These are phyloP conservation scores for Notothenia rossii DNA, from an alignment of 2,113 vertebrate species.

Conservation along the genomic window DNA sequence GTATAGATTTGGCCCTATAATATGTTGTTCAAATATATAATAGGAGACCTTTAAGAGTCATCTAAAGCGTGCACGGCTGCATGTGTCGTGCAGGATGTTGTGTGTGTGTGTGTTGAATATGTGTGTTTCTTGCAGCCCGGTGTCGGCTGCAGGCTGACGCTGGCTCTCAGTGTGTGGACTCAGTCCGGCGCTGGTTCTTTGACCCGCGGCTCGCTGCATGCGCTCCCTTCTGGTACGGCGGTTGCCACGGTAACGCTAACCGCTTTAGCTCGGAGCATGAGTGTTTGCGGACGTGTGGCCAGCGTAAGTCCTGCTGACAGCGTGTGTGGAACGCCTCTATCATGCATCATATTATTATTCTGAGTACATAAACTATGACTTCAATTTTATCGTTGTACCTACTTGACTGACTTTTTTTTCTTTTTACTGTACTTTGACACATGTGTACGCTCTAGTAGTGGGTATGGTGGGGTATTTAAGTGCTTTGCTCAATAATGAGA, in stretches of 20 bases:
- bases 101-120: constrained; percentile 39
- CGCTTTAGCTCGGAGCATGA: constrained; percentile 69
- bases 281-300: constrained; percentile 77
- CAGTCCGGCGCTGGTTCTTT: constrained; percentile 79
- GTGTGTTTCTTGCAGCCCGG: constrained; percentile 79
- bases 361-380: too few relatives aligned
- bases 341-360: too few relatives aligned
- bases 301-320: constrained; percentile 74
- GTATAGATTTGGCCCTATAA: too few relatives aligned
- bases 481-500: too few relatives aligned
- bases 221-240: constrained; percentile 81
- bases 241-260: constrained; percentile 82
- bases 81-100: background rate
- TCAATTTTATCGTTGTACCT: too few relatives aligned
- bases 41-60: too few relatives aligned
- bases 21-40: too few relatives aligned
- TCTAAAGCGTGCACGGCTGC: too few relatives aligned
- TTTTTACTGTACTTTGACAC: too few relatives aligned
- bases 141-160: constrained; percentile 73
- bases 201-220: constrained; percentile 75
- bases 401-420: too few relatives aligned
- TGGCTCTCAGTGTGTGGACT: constrained; percentile 69
- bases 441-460: too few relatives aligned
- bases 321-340: constrained; percentile 2
- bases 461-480: too few relatives aligned